Evolutionary conservation across 1,140 invertebrate genomes (phyloP).

Genomic region (Cecropterus lyciades): DNA sequence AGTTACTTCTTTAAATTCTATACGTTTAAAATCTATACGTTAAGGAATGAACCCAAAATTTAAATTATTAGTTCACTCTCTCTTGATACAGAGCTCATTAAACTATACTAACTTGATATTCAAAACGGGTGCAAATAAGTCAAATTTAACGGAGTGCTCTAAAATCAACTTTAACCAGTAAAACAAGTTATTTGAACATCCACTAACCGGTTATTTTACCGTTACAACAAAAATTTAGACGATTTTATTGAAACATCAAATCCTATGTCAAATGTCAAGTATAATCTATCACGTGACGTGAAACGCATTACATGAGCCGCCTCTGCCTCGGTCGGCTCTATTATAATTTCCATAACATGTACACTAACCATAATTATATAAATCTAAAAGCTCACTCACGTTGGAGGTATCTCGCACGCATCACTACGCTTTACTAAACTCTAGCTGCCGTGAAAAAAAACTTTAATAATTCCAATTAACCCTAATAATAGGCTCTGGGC

Average conservation of each 20-base stretch:
- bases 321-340: conserved; percentile 38
- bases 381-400: conserved; percentile 68
- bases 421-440: conserved; percentile 66
- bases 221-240: conserved; percentile 12
- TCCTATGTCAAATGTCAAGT: conserved; percentile 33
- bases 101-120: conserved; percentile 12
- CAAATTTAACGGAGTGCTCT: neutral
- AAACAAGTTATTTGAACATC: conserved; percentile 8
- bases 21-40: too few species aligned
- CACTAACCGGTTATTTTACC: conserved; percentile 18
- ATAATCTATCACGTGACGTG: conserved; percentile 13
- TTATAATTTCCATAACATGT: conserved; percentile 66
- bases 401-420: conserved; percentile 58
- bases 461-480: conserved; percentile 83
- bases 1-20: too few species aligned
- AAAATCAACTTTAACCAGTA: conserved; percentile 10
- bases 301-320: conserved; percentile 8
- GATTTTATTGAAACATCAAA: conserved; percentile 27
- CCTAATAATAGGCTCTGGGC: conserved; percentile 79
- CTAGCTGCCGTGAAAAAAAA: conserved; percentile 69
- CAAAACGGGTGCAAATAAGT: conserved; percentile 1
- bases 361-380: conserved; percentile 69
- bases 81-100: too few species aligned
- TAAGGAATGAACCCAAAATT: too few species aligned
- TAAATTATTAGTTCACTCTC: neutral